Evolutionary conservation across 2,888 invertebrate genomes (phyloP).

Genomic region (Chaitophorus viminalis): DNA sequence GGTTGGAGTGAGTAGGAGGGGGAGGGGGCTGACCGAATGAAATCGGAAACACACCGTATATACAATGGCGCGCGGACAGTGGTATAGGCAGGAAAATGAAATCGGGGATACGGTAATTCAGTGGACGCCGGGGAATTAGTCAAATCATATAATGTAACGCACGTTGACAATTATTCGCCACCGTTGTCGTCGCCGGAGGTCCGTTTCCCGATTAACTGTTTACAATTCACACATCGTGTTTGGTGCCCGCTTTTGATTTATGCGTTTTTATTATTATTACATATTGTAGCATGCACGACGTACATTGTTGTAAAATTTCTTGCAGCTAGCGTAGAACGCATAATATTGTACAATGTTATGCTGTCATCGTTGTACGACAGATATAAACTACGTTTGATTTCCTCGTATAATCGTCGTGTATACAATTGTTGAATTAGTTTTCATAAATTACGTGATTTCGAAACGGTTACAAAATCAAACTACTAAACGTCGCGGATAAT

Average conservation of each 20-base stretch:
- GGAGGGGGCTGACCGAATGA: neutral
- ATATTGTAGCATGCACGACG: too few relatives aligned
- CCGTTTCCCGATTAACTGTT: conserved; percentile 50
- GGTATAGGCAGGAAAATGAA: neutral
- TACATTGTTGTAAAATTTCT: too few relatives aligned
- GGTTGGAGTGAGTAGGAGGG: neutral
- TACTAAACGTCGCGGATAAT: too few relatives aligned
- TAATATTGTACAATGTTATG: too few relatives aligned
- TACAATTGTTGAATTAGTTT: too few relatives aligned
- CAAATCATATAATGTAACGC: conserved; percentile 2
- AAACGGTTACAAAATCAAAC: too few relatives aligned
- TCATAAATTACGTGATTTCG: too few relatives aligned
- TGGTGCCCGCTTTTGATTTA: conserved; percentile 43
- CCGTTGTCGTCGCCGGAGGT: neutral
- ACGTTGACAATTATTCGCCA: conserved; percentile 19
- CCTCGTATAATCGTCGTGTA: too few relatives aligned
- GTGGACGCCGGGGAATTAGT: conserved; percentile 51
- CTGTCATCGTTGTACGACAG: too few relatives aligned
- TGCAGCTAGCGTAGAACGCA: too few relatives aligned
- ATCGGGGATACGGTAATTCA: conserved; percentile 36
- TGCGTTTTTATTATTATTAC: conserved; percentile 5
- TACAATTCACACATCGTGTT: neutral
- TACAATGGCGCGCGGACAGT: neutral
- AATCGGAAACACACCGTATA: conserved; percentile 52
- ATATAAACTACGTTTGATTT: too few relatives aligned